Evolutionary conservation across 2,888 invertebrate genomes (phyloP).

Genomic region (Lutraria lutraria): DNA sequence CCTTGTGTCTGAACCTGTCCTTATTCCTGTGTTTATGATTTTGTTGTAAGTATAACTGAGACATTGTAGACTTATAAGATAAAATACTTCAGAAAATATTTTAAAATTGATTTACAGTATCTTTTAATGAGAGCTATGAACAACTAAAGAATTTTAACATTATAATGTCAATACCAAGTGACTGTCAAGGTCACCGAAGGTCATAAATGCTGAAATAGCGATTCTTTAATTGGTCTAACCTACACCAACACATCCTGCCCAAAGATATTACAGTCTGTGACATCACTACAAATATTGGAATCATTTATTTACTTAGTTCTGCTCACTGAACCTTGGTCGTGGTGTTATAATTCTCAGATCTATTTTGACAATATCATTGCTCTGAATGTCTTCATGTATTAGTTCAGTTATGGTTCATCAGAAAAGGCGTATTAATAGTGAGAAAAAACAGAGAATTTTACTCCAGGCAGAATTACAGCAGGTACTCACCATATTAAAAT

Average conservation of each 20-base stretch:
- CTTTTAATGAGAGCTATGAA: neutral
- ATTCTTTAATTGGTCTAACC: too few species aligned
- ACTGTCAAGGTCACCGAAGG: too few species aligned
- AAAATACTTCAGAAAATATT: neutral
- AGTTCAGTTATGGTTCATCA: slow-evolving; percentile 70
- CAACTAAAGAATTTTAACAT: neutral
- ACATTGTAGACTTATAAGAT: neutral
- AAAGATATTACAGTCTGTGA: neutral
- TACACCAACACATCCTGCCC: too few species aligned
- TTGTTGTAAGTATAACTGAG: slow-evolving; percentile 71
- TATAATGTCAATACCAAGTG: too few species aligned
- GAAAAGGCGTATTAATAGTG: slow-evolving; percentile 58
- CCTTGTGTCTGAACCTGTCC: slow-evolving; percentile 74
- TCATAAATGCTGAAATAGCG: too few species aligned
- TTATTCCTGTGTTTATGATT: slow-evolving; percentile 72
- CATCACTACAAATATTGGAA: neutral
- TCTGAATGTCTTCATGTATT: neutral
- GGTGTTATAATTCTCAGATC: neutral
- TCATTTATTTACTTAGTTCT: neutral
- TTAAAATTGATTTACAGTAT: too few species aligned
- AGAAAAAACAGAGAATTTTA: slow-evolving; percentile 62
- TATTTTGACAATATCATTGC: neutral
- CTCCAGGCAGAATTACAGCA: slow-evolving; percentile 73
- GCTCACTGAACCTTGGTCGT: too few species aligned
- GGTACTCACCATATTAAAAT: slow-evolving; percentile 47